Conservation (phyloP, 2,113 vertebrate genomes). For the Xiphophorus maculatus region DNA sequence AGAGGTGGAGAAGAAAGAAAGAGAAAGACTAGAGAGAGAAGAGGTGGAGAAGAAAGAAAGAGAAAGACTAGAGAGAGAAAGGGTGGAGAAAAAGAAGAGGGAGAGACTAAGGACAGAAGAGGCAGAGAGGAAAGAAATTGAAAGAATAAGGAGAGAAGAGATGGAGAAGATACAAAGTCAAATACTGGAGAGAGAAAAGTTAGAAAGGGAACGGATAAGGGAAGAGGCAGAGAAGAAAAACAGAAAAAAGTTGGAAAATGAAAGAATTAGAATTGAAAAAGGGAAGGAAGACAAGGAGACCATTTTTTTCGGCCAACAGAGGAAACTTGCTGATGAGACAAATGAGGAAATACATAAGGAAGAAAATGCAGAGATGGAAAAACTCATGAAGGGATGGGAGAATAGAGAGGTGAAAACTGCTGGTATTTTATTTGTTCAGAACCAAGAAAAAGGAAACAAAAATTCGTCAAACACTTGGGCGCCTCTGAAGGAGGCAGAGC, state of each 20-base stretch:
- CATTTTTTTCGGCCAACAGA: background rate
- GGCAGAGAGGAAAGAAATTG: background rate
- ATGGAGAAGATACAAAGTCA: background rate
- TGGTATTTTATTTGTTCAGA: background rate
- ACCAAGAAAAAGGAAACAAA: conserved; percentile 9
- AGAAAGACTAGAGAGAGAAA: background rate
- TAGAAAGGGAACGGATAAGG: background rate
- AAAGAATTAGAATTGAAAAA: no score
- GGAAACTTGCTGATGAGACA: background rate
- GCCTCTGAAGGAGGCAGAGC: conserved; percentile 53
- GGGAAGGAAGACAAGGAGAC: background rate
- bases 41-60: no score
- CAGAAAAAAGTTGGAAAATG: background rate
- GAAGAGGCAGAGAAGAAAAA: background rate
- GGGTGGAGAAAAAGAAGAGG: background rate
- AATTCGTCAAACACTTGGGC: conserved; percentile 19
- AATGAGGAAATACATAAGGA: background rate
- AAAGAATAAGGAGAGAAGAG: background rate
- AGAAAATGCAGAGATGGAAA: background rate
- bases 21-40: background rate
- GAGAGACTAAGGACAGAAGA: background rate
- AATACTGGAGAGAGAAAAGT: background rate
- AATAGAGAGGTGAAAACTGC: background rate
- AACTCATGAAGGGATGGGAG: background rate
- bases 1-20: background rate